Conservation (phyloP, 2,797 vertebrate species). For the Yasuhikotakia modesta region DNA sequence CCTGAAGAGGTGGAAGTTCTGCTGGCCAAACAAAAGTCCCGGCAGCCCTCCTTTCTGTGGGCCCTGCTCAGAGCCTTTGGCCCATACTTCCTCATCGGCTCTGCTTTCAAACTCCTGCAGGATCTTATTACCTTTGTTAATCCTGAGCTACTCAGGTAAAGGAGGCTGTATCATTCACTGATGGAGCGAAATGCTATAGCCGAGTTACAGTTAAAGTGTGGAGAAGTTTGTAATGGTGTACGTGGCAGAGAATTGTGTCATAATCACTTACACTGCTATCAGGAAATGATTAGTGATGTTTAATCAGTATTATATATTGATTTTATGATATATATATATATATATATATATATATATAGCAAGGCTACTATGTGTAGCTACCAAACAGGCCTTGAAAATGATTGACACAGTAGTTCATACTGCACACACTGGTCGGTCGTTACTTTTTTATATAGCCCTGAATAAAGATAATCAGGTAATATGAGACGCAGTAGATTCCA, state of each 20-base stretch:
- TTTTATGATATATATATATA: too few relatives aligned
- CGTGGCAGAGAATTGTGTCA: not conserved
- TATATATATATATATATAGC: too few relatives aligned
- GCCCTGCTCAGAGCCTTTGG: conserved; percentile 84
- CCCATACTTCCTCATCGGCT: conserved; percentile 86
- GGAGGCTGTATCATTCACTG: too few relatives aligned
- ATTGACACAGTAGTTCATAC: too few relatives aligned
- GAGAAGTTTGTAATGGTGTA: not conserved
- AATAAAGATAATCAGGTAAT: too few relatives aligned
- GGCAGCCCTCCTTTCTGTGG: conserved; percentile 83
- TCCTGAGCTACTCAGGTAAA: conserved; percentile 90
- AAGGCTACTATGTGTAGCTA: too few relatives aligned
- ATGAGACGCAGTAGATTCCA: too few relatives aligned
- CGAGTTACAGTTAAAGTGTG: conserved; percentile 13
- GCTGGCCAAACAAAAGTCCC: conserved; percentile 68
- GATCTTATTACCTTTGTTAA: conserved; percentile 89
- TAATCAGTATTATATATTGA: too few relatives aligned
- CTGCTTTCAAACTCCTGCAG: conserved; percentile 85
- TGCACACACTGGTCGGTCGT: too few relatives aligned
- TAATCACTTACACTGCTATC: conserved; percentile 5
- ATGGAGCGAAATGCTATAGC: not conserved
- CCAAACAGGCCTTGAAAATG: too few relatives aligned
- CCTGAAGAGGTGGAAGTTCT: conserved; percentile 83
- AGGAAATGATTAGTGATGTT: conserved; percentile 17
- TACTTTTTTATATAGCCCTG: too few relatives aligned